Base-by-base conservation (phyloP, 1,140 invertebrate species). In the Brachionus manjavacas region DNA sequence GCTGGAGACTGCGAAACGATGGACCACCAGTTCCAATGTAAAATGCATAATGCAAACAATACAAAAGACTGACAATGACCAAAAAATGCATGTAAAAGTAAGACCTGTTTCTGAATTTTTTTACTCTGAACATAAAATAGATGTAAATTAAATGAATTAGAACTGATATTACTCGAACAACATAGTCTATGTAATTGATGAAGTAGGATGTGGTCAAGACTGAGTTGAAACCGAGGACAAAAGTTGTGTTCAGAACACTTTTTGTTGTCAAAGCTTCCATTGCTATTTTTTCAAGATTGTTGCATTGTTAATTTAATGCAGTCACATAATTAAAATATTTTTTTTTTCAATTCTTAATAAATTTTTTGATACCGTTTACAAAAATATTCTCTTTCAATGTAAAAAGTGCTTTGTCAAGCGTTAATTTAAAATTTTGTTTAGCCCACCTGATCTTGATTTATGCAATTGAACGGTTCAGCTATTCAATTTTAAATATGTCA, bases 61-160 rank as follows among this genome's bases (percentile, higher is more conserved):
- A 76, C 16, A 76, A 3, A 7, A 76, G 43, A 25, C 39, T 46
- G 9, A 76, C 41, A 46, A 76, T 46, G 12, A 46, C 43, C 16
- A 76, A 16, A 76, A 46, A 43, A 46, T 76, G 72, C 72, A 76
- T 46, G 31, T 46, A 46, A 23, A 76, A 46, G 28, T 76, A 76
- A 16, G 72, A 46, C 23, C 39, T 76, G n/a, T n/a, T 25, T 28
- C 25, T 3, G 16, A 76, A 28, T 46, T 46, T 46, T 76, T 76
- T 76, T 23, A 31, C 20, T 46, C 20, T 76, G 25, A 76, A 16
- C n/a, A 76, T 49, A 12, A 76, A 46, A 23, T 46, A 23, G 16
- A 76, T 46, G 20, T 76, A 76, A 49, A 49, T 23, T 49, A 76
- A 25, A 49, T 76, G 72, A 11, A 76, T 49, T 23, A 46, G 20